Conservation (phyloP, 2,888 invertebrate genomes). For the Capitulum mitella region DNA sequence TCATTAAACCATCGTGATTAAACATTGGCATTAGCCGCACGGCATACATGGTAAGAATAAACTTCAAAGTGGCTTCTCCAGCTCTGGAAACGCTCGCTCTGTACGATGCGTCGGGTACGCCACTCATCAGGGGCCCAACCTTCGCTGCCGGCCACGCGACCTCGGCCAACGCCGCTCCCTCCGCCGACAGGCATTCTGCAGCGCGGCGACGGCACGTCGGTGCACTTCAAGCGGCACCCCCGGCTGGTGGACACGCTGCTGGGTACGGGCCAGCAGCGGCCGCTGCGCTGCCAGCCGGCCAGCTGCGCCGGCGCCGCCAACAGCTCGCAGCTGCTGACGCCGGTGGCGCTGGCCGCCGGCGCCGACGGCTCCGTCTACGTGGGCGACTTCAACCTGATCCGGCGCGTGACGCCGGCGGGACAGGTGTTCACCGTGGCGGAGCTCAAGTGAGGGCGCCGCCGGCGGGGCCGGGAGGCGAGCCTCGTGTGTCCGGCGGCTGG, state of each 20-base stretch:
- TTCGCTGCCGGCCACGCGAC: no score
- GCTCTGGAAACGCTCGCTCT: no score
- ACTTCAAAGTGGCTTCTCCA: no score
- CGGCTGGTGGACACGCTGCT: constrained; percentile 81
- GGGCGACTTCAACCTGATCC: constrained; percentile 89
- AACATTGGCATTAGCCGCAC: no score
- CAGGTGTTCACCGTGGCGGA: constrained; percentile 69
- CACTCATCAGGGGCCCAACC: no score
- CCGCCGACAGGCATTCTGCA: constrained; percentile 69
- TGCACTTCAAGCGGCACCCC: constrained; percentile 64
- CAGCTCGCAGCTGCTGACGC: constrained; percentile 75
- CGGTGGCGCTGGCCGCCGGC: constrained; percentile 83
- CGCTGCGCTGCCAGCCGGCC: constrained; percentile 62
- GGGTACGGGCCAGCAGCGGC: constrained; percentile 85
- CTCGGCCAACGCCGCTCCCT: not conserved
- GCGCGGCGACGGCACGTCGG: constrained; percentile 91
- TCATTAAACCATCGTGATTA: no score
- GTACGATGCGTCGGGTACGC: no score
- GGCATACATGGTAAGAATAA: no score
- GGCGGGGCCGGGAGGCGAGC: not conserved
- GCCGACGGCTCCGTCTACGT: constrained; percentile 91
- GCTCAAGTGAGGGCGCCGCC: constrained; percentile 58
- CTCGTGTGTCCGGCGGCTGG: no score
- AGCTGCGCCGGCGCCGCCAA: constrained; percentile 70
- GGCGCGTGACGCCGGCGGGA: constrained; percentile 78